Base-by-base conservation (phyloP, 2,797 vertebrate genomes). In the Molothrus ater region DNA sequence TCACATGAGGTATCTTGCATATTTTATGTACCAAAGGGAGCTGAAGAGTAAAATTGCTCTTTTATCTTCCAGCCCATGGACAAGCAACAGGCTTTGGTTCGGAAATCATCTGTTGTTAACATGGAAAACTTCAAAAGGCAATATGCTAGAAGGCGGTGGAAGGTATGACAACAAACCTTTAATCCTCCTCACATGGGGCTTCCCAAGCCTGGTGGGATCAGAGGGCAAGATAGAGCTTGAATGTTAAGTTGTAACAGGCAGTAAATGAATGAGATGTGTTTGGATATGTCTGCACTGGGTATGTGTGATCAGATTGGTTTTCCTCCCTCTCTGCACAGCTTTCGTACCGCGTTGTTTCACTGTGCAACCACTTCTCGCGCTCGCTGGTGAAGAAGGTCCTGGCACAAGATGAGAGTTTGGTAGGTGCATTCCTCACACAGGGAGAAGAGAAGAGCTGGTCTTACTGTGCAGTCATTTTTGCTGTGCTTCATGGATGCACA, bases 51-150 rank as follows among this genome's bases (percentile, higher is more conserved):
- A 93, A 80, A 56, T 64, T 47, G 17, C 36, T 79, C 73, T 97
- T 78, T 98, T 97, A 89, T 97, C 87, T 98, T 97, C 95, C 97
- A 99, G 99, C 99, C 99, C 7, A 88, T 95, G 94, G 98, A 99
- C 96, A 97, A 98, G 61, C 98, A 97, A 64, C 99, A 99, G 94
- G 98, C 98, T 86, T 96, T 99, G 97, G 99, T 99, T 93, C 98
- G 99, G 94, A 97, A 99, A 94, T 97, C 98, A 71, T 99, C 99
- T 4, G 96, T 98, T 90, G 97, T 99, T 95, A 99, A 99, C 97
- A 94, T 99, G 97, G 99, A 99, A 96, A 99, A 99, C 96, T 99
- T 99, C 97, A 99, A 97, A 97, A 98, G 98, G 95, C 99, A 99
- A 53, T 99, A 99, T 2, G 98, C 98, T 87, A 97, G 99, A 60